A percentile compares a stretch with the other conserved stretches of the same genome.
These are phyloP conservation scores for Cheilosia soror DNA, from an alignment of 2,888 invertebrate species.

Conservation along the genomic window DNA sequence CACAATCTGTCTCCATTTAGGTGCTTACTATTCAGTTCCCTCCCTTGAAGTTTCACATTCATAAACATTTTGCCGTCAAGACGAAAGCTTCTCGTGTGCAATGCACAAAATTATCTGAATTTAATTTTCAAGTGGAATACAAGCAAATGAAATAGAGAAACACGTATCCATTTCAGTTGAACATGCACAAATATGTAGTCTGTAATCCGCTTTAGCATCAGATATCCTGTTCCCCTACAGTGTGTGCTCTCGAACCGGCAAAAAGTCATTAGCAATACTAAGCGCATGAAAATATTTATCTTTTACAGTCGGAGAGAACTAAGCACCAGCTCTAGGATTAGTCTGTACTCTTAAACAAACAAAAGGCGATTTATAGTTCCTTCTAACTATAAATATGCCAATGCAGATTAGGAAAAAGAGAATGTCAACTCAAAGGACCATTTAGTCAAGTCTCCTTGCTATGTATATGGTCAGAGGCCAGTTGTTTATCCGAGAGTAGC, in stretches of 20 bases:
- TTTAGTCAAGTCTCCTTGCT: conserved; percentile 11
- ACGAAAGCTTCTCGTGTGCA: conserved; percentile 10
- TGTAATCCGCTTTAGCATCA: conserved; percentile 37
- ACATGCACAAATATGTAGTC: conserved; percentile 36
- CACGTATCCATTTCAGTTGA: conserved; percentile 30
- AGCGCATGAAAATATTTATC: conserved; percentile 37
- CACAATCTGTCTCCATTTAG: conserved; percentile 8
- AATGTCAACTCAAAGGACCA: conserved; percentile 56
- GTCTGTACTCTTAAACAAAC: conserved; percentile 16
- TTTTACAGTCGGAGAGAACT: conserved; percentile 6
- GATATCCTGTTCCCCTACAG: conserved; percentile 18
- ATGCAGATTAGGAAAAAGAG: conserved; percentile 15
- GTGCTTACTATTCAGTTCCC: neutral
- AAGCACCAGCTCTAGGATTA: neutral
- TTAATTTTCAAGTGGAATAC: conserved; percentile 61
- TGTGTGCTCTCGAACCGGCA: conserved; percentile 17
- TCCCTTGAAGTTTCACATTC: conserved; percentile 4
- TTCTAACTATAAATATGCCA: conserved; percentile 36
- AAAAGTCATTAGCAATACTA: conserved; percentile 60
- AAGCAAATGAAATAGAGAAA: conserved; percentile 47
- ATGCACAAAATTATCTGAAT: conserved; percentile 50
- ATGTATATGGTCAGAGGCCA: neutral
- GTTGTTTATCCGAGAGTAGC: conserved; percentile 41
- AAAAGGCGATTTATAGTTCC: conserved; percentile 42
- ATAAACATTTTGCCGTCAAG: conserved; percentile 15